Conservation (phyloP, 2,797 vertebrate genomes). For the Knipowitschia caucasica region DNA sequence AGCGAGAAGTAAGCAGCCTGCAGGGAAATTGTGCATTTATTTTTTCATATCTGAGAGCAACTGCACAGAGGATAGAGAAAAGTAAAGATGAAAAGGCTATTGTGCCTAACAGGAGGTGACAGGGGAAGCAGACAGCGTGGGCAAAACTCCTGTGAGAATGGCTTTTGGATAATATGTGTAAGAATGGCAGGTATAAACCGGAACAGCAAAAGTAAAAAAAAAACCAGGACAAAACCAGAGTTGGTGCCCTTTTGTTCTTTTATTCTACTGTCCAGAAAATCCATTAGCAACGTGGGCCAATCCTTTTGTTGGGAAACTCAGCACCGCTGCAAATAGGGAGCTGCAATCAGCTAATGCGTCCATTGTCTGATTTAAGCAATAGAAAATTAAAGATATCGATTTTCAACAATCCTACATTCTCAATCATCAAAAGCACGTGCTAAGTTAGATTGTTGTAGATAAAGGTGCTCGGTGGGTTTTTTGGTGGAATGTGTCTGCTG, state of each 20-base stretch:
- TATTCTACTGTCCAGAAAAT: conserved; percentile 56
- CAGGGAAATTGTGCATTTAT: conserved; percentile 19
- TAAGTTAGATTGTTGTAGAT: neutral
- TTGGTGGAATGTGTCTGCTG: too few species aligned
- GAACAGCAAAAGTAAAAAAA: conserved; percentile 16
- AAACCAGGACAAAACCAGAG: conserved; percentile 16
- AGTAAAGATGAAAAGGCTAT: conserved; percentile 9
- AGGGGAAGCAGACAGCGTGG: conserved; percentile 30
- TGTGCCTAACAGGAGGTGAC: conserved; percentile 32
- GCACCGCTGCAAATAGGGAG: conserved; percentile 62
- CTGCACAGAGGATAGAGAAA: conserved; percentile 16
- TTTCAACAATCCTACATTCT: conserved; percentile 32
- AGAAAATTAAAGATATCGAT: conserved; percentile 29
- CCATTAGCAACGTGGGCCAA: conserved; percentile 68
- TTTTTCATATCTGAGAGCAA: conserved; percentile 21
- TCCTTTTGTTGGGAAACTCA: conserved; percentile 57
- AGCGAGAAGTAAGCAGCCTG: conserved; percentile 24
- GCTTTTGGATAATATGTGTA: conserved; percentile 7
- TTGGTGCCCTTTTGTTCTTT: conserved; percentile 58
- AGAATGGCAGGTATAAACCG: conserved; percentile 16
- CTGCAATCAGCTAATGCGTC: conserved; percentile 65
- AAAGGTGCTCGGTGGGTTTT: too few species aligned
- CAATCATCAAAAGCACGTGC: neutral
- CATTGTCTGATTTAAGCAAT: conserved; percentile 62
- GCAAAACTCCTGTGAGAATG: conserved; percentile 19